Base-by-base conservation (phyloP, 1,140 invertebrate species). In the Trichonephila clavipes region DNA sequence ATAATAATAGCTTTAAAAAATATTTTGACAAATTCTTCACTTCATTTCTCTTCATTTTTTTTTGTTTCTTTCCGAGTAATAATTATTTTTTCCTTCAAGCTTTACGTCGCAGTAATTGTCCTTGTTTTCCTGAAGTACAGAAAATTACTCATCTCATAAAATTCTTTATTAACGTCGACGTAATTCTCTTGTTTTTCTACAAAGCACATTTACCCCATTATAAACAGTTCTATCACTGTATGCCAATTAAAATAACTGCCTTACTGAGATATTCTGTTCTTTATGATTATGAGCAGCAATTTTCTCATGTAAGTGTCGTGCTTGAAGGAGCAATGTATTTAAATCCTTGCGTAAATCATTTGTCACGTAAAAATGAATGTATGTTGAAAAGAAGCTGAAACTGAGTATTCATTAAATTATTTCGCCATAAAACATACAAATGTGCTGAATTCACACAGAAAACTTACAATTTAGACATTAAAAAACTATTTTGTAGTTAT, bases 201-300 rank as follows among this genome's bases (percentile, higher is more conserved):
- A 34, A 28, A 77, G 72, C 72, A 34, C 28, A 18, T 77, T 34
- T 77, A 40, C 14, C 18, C 28, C 28, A 40, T 18, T 77, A 16
- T 16, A 18, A 28, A 77, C 72, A 77, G 24, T 77, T 34, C 34
- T 77, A 40, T 34, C 34, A 34, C 28, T 34, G 16, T 34, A 1
- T 40, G 72, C 28, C 72, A 77, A 77, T 77, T 77, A 40, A 77
- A 77, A 34, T 77, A 77, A 77, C 72, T 77, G 72, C 28, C 34
- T 34, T 34, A 18, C 72, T 77, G 72, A 40, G 28, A 34, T 77
- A 77, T 77, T 77, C 6, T 24, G 34, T 77, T 34, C 72, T 77
- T 77, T 77, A 77, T 40, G 34, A 77, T 77, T 77, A 77, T 77
- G 72, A 40, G 10, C 12, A 18, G 34, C 2, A 16, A 6, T 12